Evolutionary conservation across 2,888 invertebrate species (phyloP), one percentile per base, ranked within the genome.

Genomic region (Rotaria magnacalcarata): DNA sequence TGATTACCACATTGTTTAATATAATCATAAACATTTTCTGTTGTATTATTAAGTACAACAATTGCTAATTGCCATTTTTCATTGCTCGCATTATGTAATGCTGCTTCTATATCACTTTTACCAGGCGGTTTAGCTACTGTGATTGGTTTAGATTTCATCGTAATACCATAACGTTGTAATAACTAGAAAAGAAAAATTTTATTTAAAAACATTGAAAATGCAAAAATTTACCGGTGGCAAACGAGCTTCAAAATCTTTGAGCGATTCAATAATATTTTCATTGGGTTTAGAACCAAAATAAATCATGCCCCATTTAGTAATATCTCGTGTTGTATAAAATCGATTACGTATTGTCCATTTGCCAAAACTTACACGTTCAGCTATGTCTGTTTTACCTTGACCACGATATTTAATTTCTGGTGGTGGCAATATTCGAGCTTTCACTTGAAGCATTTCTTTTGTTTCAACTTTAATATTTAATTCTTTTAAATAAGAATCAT

Each of bases 391-490:
- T 14, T 34, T 34, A 41, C 67, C 67, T 67, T 67, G 67, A 34
- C 67, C 34, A 47, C 80, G 80, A 47, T 80, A 80, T 80, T 80
- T 80, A 21, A 80, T 47, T 80, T 80, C 80, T 1, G 80, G 80
- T 80, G 80, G 47, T 80, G 80, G 80, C 47, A 80, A 80, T 41
- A 80, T 80, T 14, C 80, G 80, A 24, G 80, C 80, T 47, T 80
- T 80, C 2, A 80, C 11, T 47, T 80, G 8, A n/a, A 80, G 47
- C 80, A 80, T 80, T 80, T 80, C 80, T 0, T 47, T 47, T 10
- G 80, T n/a, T 47, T 80, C 47, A 24, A 80, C 80, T 80, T 80
- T 80, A 80, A 80, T 80, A 80, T 80, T n/a, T 47, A 80, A 80
- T 80, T 80, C 80, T 80, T 80, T 80, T n/a, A 80, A 80, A 21